Evolutionary conservation across 2,888 invertebrate species (phyloP), one percentile per base, ranked within the genome.

Genomic region (Pogonocherus hispidulus): DNA sequence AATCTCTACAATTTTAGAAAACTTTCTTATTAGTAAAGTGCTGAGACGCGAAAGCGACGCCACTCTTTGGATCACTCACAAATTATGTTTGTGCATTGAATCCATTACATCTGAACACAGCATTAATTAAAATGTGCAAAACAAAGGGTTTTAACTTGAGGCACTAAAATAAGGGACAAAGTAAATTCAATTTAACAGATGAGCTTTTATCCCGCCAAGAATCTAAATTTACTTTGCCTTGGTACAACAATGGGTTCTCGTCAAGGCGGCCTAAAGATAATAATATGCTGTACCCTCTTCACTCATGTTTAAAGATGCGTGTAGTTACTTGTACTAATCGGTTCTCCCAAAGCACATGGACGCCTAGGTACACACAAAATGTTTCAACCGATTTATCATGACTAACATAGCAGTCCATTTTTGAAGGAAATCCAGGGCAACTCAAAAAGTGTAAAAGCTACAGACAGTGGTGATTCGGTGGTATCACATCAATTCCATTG

Each of bases 81-180:
- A 41, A 14, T 41, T 41, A 41, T 6, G n/a, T n/a, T 44, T 44
- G 2, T 35, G 35, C 27, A 27, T 32, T 32, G 27, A 54, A 54
- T 54, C 52, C 52, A 54, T 54, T 54, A 54, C n/a, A n/a, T 5
- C 52, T 16, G 14, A 9, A 54, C 32, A 54, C 14, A 54, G 11
- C 32, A 35, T 54, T 54, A 54, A 54, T 54, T 54, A 54, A 32
- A 54, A 9, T 19, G 27, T 54, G 52, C 32, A 54, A 54, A 54
- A 32, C 52, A 54, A 35, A 16, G 35, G 27, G 52, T 54, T 54
- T 54, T 27, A 18, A 35, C 52, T 54, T 54, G 16, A 18, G 27
- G 4, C 8, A 35, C 18, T 54, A 54, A 54, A 54, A n/a, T n/a
- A n/a, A 2, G 14, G 9, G 52, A 35, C 35, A 18, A 52, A 52